Evolutionary conservation across 2,797 vertebrate genomes (phyloP), one percentile per base, ranked within the genome.

Genomic region (Philypnodon macrostomus): DNA sequence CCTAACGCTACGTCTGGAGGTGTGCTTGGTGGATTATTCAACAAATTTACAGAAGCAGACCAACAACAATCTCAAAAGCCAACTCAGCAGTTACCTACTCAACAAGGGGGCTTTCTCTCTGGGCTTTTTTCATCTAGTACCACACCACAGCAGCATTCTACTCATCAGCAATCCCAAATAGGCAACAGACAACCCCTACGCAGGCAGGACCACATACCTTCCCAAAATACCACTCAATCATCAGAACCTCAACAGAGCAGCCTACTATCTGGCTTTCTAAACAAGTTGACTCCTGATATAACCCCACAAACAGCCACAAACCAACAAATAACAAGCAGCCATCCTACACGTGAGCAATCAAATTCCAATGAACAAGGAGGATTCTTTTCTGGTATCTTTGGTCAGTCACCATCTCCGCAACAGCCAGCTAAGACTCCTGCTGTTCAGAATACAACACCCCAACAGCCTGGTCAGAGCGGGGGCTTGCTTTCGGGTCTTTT

Each of bases 401-500:
- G 79, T 65, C 84, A 84, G 52, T 34, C 77, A 18, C 19, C 72
- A 23, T 58, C 55, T 53, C 78, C 80, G 39, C 58, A 67, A 39
- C 67, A 73, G 12, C 41, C 73, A 65, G 33, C 15, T 3, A 81
- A 74, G 75, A 63, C 5, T 3, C 24, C 53, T 42, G 29, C 10
- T 59, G 37, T 68, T 56, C 62, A 72, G 58, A 63, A 76, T 24
- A 53, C 63, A 47, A 33, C 70, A 47, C 45, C 53, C 12, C 79
- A 84, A 46, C 77, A 82, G 37, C 61, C 82, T 7, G 67, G 23
- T 83, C 83, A 86, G 33, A 66, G 83, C 64, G 85, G n/a, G n/a
- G n/a, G 89, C 31, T 74, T 96, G 48, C 75, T 95, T 73, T 93
- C 93, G 24, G 91, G 85, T 23, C 80, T 95, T 52, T 84, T 93